phyloP scores from a whole-genome alignment of 2,113 vertebrate genomes.

The Scartelaos histophorus region DNA sequence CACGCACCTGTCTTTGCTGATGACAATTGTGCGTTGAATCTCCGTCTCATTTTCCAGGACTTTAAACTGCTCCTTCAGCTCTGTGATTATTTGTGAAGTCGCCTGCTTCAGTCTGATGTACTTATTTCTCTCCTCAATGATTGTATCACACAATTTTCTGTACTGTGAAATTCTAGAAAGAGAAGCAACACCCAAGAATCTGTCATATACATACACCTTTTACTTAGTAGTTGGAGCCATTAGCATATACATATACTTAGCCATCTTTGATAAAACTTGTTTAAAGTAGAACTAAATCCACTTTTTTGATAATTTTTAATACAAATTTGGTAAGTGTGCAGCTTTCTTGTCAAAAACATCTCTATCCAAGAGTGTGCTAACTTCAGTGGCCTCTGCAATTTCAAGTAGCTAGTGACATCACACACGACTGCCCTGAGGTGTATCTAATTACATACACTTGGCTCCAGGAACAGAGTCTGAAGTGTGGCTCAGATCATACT shows the following conservation, averaged over 20 bases:
- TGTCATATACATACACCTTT: not conserved
- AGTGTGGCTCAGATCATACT: no score
- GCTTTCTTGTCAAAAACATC: no score
- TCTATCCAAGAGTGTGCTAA: no score
- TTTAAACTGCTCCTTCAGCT: slow-evolving; percentile 78
- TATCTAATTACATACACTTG: no score
- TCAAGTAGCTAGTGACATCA: no score
- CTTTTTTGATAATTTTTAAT: no score
- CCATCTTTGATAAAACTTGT: not conserved
- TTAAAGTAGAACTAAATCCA: not conserved
- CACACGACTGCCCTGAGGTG: no score
- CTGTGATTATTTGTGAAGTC: slow-evolving; percentile 78
- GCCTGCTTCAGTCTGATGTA: slow-evolving; percentile 79
- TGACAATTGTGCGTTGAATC: slow-evolving; percentile 77
- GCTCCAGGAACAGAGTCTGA: no score
- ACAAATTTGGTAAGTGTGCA: no score
- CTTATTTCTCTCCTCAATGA: slow-evolving; percentile 85
- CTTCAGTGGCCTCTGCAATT: no score
- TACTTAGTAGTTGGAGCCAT: not conserved
- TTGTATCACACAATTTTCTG: slow-evolving; percentile 73
- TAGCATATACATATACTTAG: not conserved
- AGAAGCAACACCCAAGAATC: not conserved
- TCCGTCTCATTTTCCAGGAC: slow-evolving; percentile 82
- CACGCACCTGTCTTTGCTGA: slow-evolving; percentile 83
- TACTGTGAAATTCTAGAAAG: slow-evolving; percentile 79